Conservation (phyloP, 2,797 vertebrate species). For the Pampus argenteus region DNA sequence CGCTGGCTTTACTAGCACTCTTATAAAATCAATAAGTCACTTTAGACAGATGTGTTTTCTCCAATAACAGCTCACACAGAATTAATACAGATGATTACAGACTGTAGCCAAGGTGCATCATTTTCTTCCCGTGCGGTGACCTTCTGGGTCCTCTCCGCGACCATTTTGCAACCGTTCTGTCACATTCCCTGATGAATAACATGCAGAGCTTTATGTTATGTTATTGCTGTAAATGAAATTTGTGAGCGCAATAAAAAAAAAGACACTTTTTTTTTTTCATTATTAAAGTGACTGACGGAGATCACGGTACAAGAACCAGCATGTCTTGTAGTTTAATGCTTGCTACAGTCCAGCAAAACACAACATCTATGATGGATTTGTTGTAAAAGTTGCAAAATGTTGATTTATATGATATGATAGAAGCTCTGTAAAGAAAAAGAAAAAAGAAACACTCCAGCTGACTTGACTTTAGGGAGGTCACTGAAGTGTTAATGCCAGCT, state of each 20-base stretch:
- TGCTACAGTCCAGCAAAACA: background rate
- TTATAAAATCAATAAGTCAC: slow-evolving; percentile 86
- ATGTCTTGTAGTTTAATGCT: background rate
- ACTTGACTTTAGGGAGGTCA: slow-evolving; percentile 50
- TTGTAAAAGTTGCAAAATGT: background rate
- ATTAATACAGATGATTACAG: slow-evolving; percentile 81
- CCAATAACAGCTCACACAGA: slow-evolving; percentile 67
- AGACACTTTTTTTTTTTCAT: background rate
- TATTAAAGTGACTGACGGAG: background rate
- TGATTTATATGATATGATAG: slow-evolving; percentile 11
- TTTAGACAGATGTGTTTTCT: slow-evolving; percentile 76
- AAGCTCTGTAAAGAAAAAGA: slow-evolving; percentile 27
- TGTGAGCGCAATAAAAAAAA: slow-evolving; percentile 47
- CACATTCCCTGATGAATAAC: slow-evolving; percentile 58
- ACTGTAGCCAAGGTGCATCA: slow-evolving; percentile 57
- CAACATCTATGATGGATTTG: background rate
- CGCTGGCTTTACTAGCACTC: slow-evolving; percentile 52
- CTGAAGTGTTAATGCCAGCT: slow-evolving; percentile 58
- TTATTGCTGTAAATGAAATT: slow-evolving; percentile 63
- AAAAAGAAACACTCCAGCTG: too few relatives aligned
- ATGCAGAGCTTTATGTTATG: slow-evolving; percentile 16
- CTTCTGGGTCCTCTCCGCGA: slow-evolving; percentile 48
- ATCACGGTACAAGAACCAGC: background rate
- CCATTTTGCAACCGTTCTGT: slow-evolving; percentile 51
- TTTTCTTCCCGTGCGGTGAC: slow-evolving; percentile 72